phyloP scores from a whole-genome alignment of 2,113 vertebrate genomes.

The Martes martes region DNA sequence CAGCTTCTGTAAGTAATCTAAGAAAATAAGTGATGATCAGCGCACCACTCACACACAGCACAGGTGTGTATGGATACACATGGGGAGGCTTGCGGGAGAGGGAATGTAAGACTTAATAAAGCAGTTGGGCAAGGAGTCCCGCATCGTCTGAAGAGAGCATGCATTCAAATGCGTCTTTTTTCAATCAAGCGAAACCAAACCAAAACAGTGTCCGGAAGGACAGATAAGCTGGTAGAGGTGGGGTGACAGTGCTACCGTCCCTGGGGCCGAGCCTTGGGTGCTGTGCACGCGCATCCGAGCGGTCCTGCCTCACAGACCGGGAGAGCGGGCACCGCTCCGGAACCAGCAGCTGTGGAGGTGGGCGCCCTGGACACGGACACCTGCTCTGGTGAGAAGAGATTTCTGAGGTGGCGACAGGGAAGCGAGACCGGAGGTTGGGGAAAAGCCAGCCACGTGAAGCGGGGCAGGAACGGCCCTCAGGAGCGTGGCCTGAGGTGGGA shows the following conservation, averaged over 20 bases:
- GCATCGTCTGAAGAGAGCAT: background rate
- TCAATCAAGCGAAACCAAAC: background rate
- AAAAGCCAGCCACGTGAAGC: background rate
- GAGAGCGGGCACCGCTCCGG: background rate
- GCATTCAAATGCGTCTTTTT: background rate
- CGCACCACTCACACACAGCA: background rate
- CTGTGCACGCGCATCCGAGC: background rate
- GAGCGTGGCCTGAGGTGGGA: rapidly evolving
- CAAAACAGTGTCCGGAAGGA: background rate
- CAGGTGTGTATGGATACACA: background rate
- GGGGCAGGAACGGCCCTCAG: background rate
- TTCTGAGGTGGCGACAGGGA: background rate
- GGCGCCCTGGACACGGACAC: background rate
- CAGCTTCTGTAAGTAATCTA: background rate
- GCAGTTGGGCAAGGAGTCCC: background rate
- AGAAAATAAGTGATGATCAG: background rate
- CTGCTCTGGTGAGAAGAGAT: background rate
- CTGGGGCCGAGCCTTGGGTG: background rate
- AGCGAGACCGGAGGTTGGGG: background rate
- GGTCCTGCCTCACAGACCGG: background rate
- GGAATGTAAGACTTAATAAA: background rate
- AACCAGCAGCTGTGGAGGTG: background rate
- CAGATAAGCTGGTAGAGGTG: background rate
- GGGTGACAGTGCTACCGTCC: background rate
- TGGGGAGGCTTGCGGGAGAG: background rate